A percentile compares a stretch with the other conserved stretches of the same genome.
These are phyloP conservation scores for Oscheius sp. DNA, from an alignment of 1,140 invertebrate genomes.

Conservation along the genomic window DNA sequence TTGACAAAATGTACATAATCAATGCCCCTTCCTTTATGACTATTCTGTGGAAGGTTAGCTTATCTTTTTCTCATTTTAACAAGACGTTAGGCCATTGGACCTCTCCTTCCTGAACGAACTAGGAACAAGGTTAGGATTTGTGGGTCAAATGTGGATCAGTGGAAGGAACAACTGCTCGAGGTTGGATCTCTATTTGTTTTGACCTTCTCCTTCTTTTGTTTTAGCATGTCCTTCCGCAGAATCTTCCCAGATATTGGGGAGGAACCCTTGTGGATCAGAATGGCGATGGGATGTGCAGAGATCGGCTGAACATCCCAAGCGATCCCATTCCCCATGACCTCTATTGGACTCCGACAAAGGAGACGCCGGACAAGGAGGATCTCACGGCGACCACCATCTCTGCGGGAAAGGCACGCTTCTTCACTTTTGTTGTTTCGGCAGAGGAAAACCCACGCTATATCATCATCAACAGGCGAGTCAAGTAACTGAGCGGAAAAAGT, in stretches of 20 bases:
- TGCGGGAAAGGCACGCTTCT: conserved; percentile 14
- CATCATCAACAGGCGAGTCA: conserved; percentile 24
- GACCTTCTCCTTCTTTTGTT: conserved; percentile 2
- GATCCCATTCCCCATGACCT: conserved; percentile 41
- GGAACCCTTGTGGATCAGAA: conserved; percentile 36
- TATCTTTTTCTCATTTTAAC: not conserved
- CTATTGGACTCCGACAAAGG: conserved; percentile 31
- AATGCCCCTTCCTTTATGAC: conserved; percentile 42
- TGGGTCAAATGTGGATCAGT: conserved; percentile 25
- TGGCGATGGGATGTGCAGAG: conserved; percentile 39
- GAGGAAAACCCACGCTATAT: conserved; percentile 24
- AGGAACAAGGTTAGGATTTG: conserved; percentile 40
- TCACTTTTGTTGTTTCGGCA: conserved; percentile 27
- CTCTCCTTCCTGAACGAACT: conserved; percentile 41
- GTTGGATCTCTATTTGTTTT: conserved; percentile 14
- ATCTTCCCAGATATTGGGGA: conserved; percentile 40
- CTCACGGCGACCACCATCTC: conserved; percentile 13
- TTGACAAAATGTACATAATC: conserved; percentile 35
- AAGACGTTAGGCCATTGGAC: conserved; percentile 31
- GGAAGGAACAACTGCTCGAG: conserved; percentile 27
- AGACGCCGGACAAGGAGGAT: conserved; percentile 24
- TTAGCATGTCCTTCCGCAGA: conserved; percentile 30
- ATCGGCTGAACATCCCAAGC: conserved; percentile 37
- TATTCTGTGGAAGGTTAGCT: conserved; percentile 36
- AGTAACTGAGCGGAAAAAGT: too few relatives aligned